phyloP scores from a whole-genome alignment of 2,797 vertebrate species.

The Thamnophis elegans region DNA sequence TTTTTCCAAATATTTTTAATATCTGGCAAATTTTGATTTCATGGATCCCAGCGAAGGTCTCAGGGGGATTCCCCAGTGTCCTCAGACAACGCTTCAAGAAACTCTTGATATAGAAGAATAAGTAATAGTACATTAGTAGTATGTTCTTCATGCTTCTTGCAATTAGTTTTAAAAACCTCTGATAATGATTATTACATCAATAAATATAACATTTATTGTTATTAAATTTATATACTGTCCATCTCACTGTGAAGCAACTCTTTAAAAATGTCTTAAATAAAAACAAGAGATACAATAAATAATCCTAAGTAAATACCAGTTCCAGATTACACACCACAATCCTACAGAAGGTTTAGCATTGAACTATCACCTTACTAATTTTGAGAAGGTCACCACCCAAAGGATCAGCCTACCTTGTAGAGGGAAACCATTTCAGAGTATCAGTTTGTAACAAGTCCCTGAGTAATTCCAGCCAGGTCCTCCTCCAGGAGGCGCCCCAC shows the following conservation, averaged over 20 bases:
- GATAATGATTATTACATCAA: not conserved
- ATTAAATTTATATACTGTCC: not conserved
- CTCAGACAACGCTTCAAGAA: not conserved
- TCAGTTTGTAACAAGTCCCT: no score
- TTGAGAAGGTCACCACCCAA: no score
- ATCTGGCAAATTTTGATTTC: not conserved
- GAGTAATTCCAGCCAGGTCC: no score
- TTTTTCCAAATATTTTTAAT: not conserved
- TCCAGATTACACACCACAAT: not conserved
- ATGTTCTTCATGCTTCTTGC: not conserved
- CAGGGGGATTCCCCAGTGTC: not conserved
- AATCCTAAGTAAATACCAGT: not conserved
- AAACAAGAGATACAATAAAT: not conserved
- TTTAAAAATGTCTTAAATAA: not conserved
- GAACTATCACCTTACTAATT: not conserved
- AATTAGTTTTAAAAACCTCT: not conserved
- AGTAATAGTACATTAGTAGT: not conserved
- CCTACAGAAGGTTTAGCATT: not conserved
- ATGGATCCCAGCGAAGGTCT: not conserved
- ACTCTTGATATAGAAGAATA: not conserved
- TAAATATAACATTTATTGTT: not conserved
- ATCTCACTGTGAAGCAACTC: not conserved
- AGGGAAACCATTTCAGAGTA: no score
- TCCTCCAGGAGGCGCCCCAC: no score
- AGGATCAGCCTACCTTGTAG: no score